Conservation (phyloP, 2,888 invertebrate genomes). For the Scrobipalpa atriplicella region DNA sequence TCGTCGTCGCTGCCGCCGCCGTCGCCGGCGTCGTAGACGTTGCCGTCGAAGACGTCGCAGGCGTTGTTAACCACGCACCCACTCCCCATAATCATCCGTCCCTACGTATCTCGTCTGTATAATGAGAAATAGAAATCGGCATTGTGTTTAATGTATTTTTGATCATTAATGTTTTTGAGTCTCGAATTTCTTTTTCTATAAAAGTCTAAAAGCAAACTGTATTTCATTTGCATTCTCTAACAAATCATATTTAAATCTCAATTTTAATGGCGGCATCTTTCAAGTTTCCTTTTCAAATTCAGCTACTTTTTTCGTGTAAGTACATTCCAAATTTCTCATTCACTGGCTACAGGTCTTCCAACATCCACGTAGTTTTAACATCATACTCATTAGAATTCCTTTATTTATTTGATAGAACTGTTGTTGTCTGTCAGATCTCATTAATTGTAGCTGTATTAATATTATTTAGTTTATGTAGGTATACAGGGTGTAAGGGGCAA, state of each 20-base stretch:
- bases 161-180: neutral
- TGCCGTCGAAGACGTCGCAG: conserved; percentile 1
- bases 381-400: too few relatives aligned
- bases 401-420: too few relatives aligned
- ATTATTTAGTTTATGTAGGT: too few relatives aligned
- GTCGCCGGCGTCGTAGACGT: neutral
- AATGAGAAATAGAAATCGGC: too few relatives aligned
- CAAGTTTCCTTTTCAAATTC: too few relatives aligned
- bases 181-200: conserved; percentile 1
- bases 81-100: neutral
- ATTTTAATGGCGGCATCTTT: neutral
- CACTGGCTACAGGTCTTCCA: too few relatives aligned
- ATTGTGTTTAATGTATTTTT: neutral
- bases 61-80: neutral
- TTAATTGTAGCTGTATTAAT: too few relatives aligned
- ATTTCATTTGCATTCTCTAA: neutral
- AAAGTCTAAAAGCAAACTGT: neutral
- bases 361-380: too few relatives aligned
- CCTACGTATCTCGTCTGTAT: neutral
- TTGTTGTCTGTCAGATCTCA: too few relatives aligned
- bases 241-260: neutral
- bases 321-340: too few relatives aligned
- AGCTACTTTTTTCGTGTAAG: too few relatives aligned
- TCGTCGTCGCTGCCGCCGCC: neutral
- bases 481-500: too few relatives aligned